These are phyloP conservation scores for Lagodon rhomboides DNA, from an alignment of 2,797 vertebrate genomes.

Conservation along the genomic window DNA sequence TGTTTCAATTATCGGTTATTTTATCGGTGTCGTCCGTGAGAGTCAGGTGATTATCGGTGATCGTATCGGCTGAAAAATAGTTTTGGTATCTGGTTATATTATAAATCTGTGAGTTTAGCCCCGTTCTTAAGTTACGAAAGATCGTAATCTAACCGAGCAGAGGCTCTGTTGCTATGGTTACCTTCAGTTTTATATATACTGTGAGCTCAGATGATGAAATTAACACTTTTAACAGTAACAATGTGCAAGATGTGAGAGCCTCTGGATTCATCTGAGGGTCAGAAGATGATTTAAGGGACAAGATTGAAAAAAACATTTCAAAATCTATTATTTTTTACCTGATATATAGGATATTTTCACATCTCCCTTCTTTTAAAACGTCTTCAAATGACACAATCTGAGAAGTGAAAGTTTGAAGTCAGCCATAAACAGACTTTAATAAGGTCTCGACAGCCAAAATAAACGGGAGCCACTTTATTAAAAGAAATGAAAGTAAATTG, in stretches of 20 bases:
- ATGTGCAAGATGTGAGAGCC: too few species aligned
- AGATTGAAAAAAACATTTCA: background rate
- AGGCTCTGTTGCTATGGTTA: conserved; percentile 12
- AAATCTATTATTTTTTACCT: too few species aligned
- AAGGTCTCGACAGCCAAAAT: background rate
- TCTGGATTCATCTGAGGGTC: background rate
- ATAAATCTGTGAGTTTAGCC: too few species aligned
- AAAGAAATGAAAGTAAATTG: background rate
- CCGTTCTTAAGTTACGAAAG: too few species aligned
- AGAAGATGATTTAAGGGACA: background rate
- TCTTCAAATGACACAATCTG: background rate
- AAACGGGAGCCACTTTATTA: background rate
- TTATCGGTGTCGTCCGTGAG: too few species aligned
- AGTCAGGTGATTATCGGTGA: too few species aligned
- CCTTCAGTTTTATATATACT: background rate
- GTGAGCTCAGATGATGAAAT: background rate
- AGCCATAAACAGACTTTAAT: too few species aligned
- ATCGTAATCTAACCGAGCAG: too few species aligned
- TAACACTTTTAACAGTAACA: too few species aligned
- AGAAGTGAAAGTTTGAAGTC: background rate
- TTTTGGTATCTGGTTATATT: too few species aligned
- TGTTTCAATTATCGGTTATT: too few species aligned
- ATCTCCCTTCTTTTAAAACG: background rate
- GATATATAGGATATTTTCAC: background rate
- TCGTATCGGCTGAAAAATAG: too few species aligned